Percentiles rank a stretch among this genome's conserved stretches.
These are phyloP conservation scores for Tangara arthus DNA, from an alignment of 2,797 vertebrate species.

Conservation along the genomic window DNA sequence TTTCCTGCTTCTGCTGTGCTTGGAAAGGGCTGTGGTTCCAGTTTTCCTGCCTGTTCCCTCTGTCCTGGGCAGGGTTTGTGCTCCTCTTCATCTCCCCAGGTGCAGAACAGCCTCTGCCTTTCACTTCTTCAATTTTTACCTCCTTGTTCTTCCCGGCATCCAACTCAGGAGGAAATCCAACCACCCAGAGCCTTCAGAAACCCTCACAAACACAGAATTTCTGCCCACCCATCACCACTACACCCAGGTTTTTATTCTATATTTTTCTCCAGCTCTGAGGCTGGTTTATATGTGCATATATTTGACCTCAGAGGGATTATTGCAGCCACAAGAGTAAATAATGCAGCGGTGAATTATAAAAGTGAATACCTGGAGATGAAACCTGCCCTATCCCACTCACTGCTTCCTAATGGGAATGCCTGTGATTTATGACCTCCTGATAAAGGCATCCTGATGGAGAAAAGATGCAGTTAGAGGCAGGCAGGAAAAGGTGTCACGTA, in stretches of 20 bases:
- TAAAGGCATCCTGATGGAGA: conserved; percentile 11
- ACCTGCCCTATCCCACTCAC: background rate
- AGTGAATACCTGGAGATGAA: conserved; percentile 6
- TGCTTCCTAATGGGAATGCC: background rate
- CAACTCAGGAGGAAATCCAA: background rate
- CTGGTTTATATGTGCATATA: conserved; percentile 2
- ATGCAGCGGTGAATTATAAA: background rate
- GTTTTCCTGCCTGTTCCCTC: background rate
- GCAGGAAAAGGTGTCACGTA: background rate
- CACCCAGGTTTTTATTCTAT: background rate
- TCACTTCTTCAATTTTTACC: background rate
- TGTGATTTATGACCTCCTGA: conserved; percentile 53
- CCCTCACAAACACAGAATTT: background rate
- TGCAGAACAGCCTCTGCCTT: background rate
- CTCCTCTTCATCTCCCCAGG: background rate
- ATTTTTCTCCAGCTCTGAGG: background rate
- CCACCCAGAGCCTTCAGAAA: background rate
- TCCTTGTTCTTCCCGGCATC: background rate
- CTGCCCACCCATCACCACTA: background rate
- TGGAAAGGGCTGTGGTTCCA: background rate
- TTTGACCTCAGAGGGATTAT: conserved; percentile 6
- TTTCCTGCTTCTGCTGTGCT: background rate
- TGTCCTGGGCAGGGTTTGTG: background rate
- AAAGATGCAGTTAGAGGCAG: conserved; percentile 15
- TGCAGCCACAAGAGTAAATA: conserved; percentile 30